These are phyloP conservation scores for Cygnus buccinator DNA, from an alignment of 2,113 vertebrate species.

Conservation along the genomic window DNA sequence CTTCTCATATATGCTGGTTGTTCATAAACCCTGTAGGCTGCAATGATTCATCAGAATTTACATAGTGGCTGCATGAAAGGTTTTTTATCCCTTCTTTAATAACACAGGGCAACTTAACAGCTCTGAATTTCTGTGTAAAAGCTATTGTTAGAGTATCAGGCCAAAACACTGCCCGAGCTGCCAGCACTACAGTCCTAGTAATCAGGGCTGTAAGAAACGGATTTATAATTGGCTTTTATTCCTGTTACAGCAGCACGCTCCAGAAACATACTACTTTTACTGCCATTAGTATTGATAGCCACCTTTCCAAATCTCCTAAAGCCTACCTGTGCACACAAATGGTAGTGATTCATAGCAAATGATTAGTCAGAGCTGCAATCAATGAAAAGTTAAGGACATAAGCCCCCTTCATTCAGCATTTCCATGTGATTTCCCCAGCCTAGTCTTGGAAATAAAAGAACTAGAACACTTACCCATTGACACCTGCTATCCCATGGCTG, in stretches of 20 bases:
- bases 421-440: neutral
- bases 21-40: neutral
- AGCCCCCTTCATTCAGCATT: neutral
- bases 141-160: neutral
- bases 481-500: neutral
- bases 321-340: neutral
- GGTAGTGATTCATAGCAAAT: neutral
- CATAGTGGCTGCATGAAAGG: neutral
- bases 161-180: neutral
- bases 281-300: neutral
- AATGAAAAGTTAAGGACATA: neutral
- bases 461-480: neutral
- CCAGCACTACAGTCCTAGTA: neutral
- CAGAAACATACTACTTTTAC: neutral
- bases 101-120: neutral
- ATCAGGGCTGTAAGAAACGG: neutral
- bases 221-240: neutral
- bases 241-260: neutral
- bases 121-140: neutral
- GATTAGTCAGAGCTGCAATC: neutral
- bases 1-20: neutral
- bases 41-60: constrained; percentile 31
- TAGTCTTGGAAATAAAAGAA: neutral
- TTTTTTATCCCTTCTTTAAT: neutral
- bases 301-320: neutral